A percentile compares a stretch with the other conserved stretches of the same genome.
Evolutionary conservation across 2,797 vertebrate genomes (phyloP).

Genomic region (Zenarchopterus dispar): DNA sequence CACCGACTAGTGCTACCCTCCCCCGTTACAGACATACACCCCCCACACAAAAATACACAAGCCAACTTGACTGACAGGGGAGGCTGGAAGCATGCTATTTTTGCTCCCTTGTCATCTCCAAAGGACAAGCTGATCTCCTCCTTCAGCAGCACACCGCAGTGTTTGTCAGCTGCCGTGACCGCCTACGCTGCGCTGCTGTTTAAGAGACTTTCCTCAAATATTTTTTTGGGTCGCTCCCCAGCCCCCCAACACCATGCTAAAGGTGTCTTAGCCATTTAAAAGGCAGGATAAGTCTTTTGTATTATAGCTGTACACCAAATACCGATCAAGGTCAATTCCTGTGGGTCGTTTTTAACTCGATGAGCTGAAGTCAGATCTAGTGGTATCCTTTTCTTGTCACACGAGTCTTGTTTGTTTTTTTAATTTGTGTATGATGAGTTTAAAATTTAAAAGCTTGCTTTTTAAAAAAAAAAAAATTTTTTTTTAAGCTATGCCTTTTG

Average conservation of each 20-base stretch:
- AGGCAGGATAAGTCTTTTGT: not conserved
- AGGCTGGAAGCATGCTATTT: slow-evolving; percentile 81
- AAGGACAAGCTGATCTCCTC: slow-evolving; percentile 78
- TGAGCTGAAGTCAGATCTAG: not conserved
- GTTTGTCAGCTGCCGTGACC: slow-evolving; percentile 38
- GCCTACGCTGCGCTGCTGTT: slow-evolving; percentile 27
- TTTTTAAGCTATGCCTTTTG: slow-evolving; percentile 33
- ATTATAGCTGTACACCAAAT: no score
- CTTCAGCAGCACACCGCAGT: slow-evolving; percentile 74
- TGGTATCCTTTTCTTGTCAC: slow-evolving; percentile 4
- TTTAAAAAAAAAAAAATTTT: no score
- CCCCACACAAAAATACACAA: slow-evolving; percentile 64
- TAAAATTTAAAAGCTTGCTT: slow-evolving; percentile 26
- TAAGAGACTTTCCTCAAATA: slow-evolving; percentile 25
- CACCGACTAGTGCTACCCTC: slow-evolving; percentile 45
- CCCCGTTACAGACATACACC: slow-evolving; percentile 55
- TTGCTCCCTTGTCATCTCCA: slow-evolving; percentile 78
- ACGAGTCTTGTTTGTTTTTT: not conserved
- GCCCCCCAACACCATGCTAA: not conserved
- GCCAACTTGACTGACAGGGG: slow-evolving; percentile 80
- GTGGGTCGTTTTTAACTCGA: slow-evolving; percentile 3
- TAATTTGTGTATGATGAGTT: not conserved
- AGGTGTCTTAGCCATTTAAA: slow-evolving; percentile 10
- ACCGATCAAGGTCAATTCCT: not conserved
- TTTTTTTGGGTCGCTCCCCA: not conserved